Evolutionary conservation across 30 jellyfish, hydroid and myxozoan genomes (phyloP).

Genomic region (Aurelia aurita complex sp. Pacific): DNA sequence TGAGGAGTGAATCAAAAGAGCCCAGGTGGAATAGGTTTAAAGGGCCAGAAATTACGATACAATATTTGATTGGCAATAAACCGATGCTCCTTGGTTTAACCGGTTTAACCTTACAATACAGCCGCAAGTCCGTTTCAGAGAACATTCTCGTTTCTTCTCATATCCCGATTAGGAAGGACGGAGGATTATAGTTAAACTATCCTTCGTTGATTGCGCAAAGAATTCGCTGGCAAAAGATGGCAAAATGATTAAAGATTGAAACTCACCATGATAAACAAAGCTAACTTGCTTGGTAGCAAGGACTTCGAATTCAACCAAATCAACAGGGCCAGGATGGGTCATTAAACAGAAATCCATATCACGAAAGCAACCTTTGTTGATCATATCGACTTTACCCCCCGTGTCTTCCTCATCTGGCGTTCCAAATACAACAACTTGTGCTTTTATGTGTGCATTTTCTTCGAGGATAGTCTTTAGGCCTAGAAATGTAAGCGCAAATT

Average conservation of each 20-base stretch:
- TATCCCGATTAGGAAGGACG: too few species aligned
- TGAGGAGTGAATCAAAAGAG: too few species aligned
- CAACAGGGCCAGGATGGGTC: conserved; percentile 90
- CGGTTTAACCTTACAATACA: too few species aligned
- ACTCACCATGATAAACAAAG: conserved; percentile 70
- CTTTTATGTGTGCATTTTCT: conserved; percentile 60
- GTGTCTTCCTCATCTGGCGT: conserved; percentile 99
- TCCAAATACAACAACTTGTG: conserved; percentile 86
- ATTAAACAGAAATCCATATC: conserved; percentile 94
- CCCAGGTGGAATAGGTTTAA: too few species aligned
- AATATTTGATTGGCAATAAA: too few species aligned
- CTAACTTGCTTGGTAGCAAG: conserved; percentile 19
- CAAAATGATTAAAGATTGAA: not conserved
- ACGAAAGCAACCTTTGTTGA: conserved; percentile 76
- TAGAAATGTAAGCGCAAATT: not conserved
- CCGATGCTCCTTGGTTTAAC: too few species aligned
- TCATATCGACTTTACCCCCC: conserved; percentile 92
- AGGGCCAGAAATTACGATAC: too few species aligned
- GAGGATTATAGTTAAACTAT: too few species aligned
- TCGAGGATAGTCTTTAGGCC: conserved; percentile 70
- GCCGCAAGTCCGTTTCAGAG: too few species aligned
- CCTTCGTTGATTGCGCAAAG: too few species aligned
- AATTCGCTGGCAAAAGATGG: too few species aligned
- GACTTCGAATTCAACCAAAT: conserved; percentile 45
- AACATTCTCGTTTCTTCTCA: too few species aligned